Conservation (phyloP, 2,888 invertebrate genomes). For the Drosophila koepferae region DNA sequence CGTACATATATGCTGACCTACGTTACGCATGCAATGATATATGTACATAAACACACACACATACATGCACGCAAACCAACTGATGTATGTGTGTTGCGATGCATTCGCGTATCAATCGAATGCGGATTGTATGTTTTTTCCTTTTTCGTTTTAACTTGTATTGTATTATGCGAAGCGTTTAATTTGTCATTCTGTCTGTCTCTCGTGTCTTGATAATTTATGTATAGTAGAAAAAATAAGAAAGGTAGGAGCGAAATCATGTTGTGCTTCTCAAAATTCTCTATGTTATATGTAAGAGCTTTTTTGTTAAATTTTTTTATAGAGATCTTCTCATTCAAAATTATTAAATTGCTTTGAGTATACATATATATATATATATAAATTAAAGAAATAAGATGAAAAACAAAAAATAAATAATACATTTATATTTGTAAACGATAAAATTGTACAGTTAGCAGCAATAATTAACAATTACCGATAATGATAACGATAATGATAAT, state of each 20-base stretch:
- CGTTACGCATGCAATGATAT: not conserved
- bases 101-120: not conserved
- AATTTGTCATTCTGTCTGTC: conserved; percentile 3
- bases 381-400: not conserved
- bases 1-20: conserved; percentile 4
- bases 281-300: conserved; percentile 5
- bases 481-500: conserved; percentile 14
- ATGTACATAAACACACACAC: not conserved
- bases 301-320: conserved; percentile 1
- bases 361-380: not conserved
- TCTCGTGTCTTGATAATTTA: conserved; percentile 5
- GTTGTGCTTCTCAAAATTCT: conserved; percentile 3
- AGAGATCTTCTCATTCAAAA: not conserved
- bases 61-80: not conserved
- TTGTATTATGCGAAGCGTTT: conserved; percentile 18
- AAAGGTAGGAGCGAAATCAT: not conserved
- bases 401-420: not conserved
- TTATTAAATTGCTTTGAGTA: conserved; percentile 14
- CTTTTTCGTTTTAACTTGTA: conserved; percentile 2
- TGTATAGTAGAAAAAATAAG: conserved; percentile 10
- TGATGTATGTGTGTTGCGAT: not conserved
- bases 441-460: conserved; percentile 50
- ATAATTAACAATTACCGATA: conserved; percentile 23
- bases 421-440: conserved; percentile 28
- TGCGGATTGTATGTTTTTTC: conserved; percentile 2